A percentile compares a stretch with the other conserved stretches of the same genome.
Conservation (phyloP, 2,888 invertebrate genomes). For the Busseola fusca region DNA sequence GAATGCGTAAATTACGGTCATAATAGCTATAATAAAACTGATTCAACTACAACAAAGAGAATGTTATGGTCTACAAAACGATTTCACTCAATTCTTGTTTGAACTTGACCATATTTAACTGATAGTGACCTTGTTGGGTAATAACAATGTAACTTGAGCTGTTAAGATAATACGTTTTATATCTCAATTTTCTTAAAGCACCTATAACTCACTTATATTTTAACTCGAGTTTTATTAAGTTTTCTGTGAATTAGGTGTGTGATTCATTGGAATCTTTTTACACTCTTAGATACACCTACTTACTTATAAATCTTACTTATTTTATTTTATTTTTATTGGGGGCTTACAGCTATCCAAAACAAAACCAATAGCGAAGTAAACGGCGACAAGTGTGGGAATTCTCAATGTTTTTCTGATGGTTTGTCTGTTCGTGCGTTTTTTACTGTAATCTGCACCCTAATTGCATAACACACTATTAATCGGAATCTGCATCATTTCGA, state of each 20-base stretch:
- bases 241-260: neutral
- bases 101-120: slow-evolving; percentile 35
- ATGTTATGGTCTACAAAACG: neutral
- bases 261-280: neutral
- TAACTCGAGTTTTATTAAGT: neutral
- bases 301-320: neutral
- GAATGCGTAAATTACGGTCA: neutral
- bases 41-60: slow-evolving; percentile 6
- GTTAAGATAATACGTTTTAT: slow-evolving; percentile 1
- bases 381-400: no score
- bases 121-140: slow-evolving; percentile 19
- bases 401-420: no score
- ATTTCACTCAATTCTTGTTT: slow-evolving; percentile 25
- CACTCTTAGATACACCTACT: neutral
- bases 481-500: no score
- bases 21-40: neutral
- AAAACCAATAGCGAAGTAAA: no score
- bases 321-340: no score
- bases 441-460: no score
- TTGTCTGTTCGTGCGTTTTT: neutral
- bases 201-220: neutral
- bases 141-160: neutral
- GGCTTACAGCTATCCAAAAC: no score
- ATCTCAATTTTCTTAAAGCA: neutral
- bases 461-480: no score